Base-by-base conservation (phyloP, 2,797 vertebrate species). In the Gallirallus australis region DNA sequence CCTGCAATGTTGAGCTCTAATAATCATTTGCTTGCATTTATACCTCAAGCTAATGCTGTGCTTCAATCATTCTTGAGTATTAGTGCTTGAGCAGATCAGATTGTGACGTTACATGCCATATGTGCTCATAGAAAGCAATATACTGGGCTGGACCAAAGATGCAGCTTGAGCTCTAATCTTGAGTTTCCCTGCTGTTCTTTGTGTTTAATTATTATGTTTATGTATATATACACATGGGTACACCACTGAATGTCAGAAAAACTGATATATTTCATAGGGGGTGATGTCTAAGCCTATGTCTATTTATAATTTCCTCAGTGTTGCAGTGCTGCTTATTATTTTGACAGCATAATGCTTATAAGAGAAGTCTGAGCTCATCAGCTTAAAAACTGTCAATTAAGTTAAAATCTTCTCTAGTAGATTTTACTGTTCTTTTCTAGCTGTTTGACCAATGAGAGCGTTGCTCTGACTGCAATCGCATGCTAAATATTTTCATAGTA, bases 81-180 rank as follows among this genome's bases (percentile, higher is more conserved):
- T 97, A 96, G 89, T 39, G 82, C 79, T 75, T 78, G 91, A 89
- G 93, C 93, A 85, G 92, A 97, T 97, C 80, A 96, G 78, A 86
- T 90, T 93, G 82, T 97, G 94, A 97, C 25, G 79, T 75, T 77
- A 21, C 11, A 33, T 76, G 61, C 96, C 94, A 95, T 96, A 95
- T 97, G 96, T 90, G 87, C 86, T 17, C 19, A 40, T 82, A 87
- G 39, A 80, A 71, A 87, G 76, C 80, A 73, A 5, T 77, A 2
- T 27, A 63, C 73, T 66, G 47, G 60, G 61, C 39, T 54, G 72
- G 68, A 81, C 82, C 78, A 47, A 61, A 81, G 87, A 69, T 83
- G 33, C 73, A 79, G 82, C 54, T 89, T 68, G 79, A 72, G 83
- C 77, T 84, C 82, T 95, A 57, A 89, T 88, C 56, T 89, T 86